phyloP scores from a whole-genome alignment of 92 coral and sea anemone species.

The Chrysogorgia sp. region DNA sequence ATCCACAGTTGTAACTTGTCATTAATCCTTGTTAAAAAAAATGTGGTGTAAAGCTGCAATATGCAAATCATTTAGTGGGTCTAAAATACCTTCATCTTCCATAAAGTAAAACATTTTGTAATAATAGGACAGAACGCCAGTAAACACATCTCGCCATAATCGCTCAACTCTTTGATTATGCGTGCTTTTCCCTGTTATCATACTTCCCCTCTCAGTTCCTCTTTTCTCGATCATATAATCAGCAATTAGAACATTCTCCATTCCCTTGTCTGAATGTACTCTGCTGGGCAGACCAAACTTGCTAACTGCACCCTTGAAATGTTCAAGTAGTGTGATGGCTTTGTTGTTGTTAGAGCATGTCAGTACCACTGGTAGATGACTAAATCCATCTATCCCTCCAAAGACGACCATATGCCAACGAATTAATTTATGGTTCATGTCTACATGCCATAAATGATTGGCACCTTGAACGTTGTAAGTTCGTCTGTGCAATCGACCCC shows the following conservation, averaged over 20 bases:
- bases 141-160: constrained; percentile 71
- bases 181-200: no score
- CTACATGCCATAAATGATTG: not conserved
- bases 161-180: no score
- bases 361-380: constrained; percentile 61
- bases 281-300: constrained; percentile 72
- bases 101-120: constrained; percentile 64
- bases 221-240: no score
- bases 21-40: constrained; percentile 60
- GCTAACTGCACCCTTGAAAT: constrained; percentile 57
- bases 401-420: constrained; percentile 43
- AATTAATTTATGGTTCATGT: no score
- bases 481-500: constrained; percentile 33
- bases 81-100: no score
- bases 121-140: constrained; percentile 62
- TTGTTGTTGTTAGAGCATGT: constrained; percentile 57
- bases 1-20: constrained; percentile 62
- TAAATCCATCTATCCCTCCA: constrained; percentile 65
- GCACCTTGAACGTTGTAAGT: constrained; percentile 60
- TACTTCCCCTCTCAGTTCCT: constrained; percentile 68
- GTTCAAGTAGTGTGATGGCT: constrained; percentile 53
- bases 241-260: constrained; percentile 67
- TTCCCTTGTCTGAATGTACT: constrained; percentile 69
- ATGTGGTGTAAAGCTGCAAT: no score
- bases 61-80: constrained; percentile 70